Evolutionary conservation across 2,113 vertebrate species (phyloP), one percentile per base, ranked within the genome.

Genomic region (Colinus virginianus): DNA sequence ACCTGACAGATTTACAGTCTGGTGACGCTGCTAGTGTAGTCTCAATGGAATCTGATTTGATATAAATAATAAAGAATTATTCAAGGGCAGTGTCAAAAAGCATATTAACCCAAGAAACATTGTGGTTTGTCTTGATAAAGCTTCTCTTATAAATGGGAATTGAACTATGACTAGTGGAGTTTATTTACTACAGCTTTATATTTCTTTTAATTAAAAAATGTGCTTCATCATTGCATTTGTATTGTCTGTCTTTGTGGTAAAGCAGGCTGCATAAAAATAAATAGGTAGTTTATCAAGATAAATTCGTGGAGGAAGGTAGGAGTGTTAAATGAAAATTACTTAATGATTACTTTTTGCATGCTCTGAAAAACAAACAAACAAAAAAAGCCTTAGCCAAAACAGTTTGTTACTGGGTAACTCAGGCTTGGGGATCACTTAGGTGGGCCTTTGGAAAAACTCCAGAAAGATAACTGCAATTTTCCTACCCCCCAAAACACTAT

Each of bases 1-100:
- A 51, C 90, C 55, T 43, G 91, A 67, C 81, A 91, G 92, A 63
- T 92, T 95, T 96, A 87, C 68, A 23, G 84, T 38, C 55, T 23
- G 64, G 51, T 94, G 94, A 74, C 56, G 19, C 67, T 79, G 20
- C 51, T 75, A 42, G 67, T 28, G 17, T 48, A 84, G 87, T 85
- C 87, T 63, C 71, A 19, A 7, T 83, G 81, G 77, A 90, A 67
- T n/a, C 3, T 2, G 45, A 48, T 32, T 92, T 87, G 86, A 62
- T 92, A n/a, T 58, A 68, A 86, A 68, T 74, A 22, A 85, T 78
- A 45, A 88, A 78, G 70, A 53, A 53, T 16, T 63, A 87, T 84
- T 88, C 87, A 90, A 93, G 90, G 92, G 82, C 78, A 63, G 20
- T 1, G 7, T 14, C 84, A 4, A 38, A 67, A 93, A 79, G 61